Base-by-base conservation (phyloP, 1,140 invertebrate species). In the Pseudomyrmex pallidus region DNA sequence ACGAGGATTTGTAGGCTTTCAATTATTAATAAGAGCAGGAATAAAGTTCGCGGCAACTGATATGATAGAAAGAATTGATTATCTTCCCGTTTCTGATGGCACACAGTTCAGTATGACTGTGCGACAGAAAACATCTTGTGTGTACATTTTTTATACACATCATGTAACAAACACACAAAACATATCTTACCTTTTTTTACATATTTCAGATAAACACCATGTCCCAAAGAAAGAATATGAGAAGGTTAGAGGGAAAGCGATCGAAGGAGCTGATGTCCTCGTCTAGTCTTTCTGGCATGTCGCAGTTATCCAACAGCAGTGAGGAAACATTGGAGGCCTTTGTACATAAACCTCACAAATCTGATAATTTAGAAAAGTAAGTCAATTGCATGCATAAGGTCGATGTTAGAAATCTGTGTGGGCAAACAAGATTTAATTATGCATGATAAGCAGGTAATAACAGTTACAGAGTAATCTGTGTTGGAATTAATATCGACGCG, bases 271-370 rank as follows among this genome's bases (percentile, higher is more conserved):
- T 94, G 82, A 94, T 93, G 92, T 93, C 92, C 82, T 94, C 94
- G 82, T 94, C 92, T 67, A 94, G 94, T 86, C 90, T 94, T 73
- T 94, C 93, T 35, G 92, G 93, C 63, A 94, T 94, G 93, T 94
- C 93, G 15, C 93, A 94, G 82, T 87, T 94, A 73, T 94, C 93
- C 9, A 94, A 94, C 84, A 94, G 93, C 82, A 94, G 92, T 85
- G 94, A 94, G 68, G 93, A 94, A 84, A 86, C 91, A 20, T 87
- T 94, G 44, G 93, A 94, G 84, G 91, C 93, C n/a, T 91, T 93
- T 83, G 89, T 94, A 61, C 91, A 94, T 76, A 92, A 91, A 82
- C 89, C 91, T 56, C 89, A 90, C 70, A 92, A 90, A 85, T 83
- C 88, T 22, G 90, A 91, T 68, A 90, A 88, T 22, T 83, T 85